A percentile compares a stretch with the other conserved stretches of the same genome.
These are phyloP conservation scores for Molorchus minor DNA, from an alignment of 2,888 invertebrate species.

Conservation along the genomic window DNA sequence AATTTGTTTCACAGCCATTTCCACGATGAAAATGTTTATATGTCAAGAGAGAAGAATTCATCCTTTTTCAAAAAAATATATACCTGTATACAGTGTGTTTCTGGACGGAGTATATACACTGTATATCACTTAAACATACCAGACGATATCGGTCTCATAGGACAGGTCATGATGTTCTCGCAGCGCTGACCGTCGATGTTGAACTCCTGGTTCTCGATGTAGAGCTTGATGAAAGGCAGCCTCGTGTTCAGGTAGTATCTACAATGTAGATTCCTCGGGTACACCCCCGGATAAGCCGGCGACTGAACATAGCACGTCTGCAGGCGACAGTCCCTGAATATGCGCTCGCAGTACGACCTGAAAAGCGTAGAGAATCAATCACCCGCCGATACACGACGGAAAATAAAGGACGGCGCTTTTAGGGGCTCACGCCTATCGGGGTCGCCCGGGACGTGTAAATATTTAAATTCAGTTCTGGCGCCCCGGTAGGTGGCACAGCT, in stretches of 20 bases:
- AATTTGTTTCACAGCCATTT: no score
- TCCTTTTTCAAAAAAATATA: no score
- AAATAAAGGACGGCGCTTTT: constrained; percentile 12
- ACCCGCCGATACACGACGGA: constrained; percentile 14
- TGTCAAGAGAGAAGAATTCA: no score
- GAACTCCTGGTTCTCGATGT: constrained; percentile 93
- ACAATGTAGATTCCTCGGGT: constrained; percentile 90
- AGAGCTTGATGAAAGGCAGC: constrained; percentile 87
- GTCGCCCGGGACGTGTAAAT: constrained; percentile 36
- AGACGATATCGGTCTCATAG: constrained; percentile 89
- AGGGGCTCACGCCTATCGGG: constrained; percentile 14
- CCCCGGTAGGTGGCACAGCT: constrained; percentile 30
- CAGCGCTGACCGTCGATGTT: constrained; percentile 93
- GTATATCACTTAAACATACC: constrained; percentile 61
- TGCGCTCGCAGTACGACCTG: constrained; percentile 87
- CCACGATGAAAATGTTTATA: no score
- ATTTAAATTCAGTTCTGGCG: constrained; percentile 40
- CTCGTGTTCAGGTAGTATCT: constrained; percentile 89
- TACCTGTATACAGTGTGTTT: neutral
- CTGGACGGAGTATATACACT: neutral
- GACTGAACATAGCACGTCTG: constrained; percentile 95
- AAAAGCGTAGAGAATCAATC: constrained; percentile 42
- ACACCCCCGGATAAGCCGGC: constrained; percentile 91
- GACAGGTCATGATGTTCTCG: constrained; percentile 94
- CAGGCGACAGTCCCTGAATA: constrained; percentile 86